These are phyloP conservation scores for Toxotes lorentzi DNA, from an alignment of 2,797 vertebrate genomes.

Conservation along the genomic window DNA sequence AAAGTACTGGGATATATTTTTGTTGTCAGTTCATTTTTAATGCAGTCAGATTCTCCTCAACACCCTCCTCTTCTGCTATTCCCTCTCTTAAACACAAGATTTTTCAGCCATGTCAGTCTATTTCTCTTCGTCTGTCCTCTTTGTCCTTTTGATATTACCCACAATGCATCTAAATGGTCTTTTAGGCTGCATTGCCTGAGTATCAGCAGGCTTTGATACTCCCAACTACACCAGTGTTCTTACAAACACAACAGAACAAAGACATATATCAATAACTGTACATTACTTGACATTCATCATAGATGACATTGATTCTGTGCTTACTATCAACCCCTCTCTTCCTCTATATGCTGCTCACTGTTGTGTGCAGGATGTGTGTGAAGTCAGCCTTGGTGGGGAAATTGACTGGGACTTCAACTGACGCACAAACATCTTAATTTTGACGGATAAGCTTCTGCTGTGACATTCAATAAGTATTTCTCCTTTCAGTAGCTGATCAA, in stretches of 20 bases:
- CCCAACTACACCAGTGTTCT: not conserved
- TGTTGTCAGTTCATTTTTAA: conserved; percentile 58
- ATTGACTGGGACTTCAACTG: conserved; percentile 38
- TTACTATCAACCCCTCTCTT: conserved; percentile 45
- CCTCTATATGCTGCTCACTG: conserved; percentile 18
- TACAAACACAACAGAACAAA: conserved; percentile 24
- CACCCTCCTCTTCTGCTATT: conserved; percentile 11
- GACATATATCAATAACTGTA: conserved; percentile 30
- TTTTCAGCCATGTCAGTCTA: not conserved
- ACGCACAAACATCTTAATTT: conserved; percentile 48
- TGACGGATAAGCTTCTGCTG: conserved; percentile 25
- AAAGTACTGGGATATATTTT: conserved; percentile 59
- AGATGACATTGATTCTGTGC: conserved; percentile 32
- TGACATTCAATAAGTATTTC: conserved; percentile 22
- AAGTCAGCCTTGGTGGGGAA: conserved; percentile 31
- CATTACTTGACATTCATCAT: conserved; percentile 44
- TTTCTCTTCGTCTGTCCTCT: conserved; percentile 11
- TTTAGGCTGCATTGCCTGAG: not conserved
- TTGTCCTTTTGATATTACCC: conserved; percentile 15
- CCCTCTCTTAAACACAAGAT: conserved; percentile 1
- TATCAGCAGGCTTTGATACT: conserved; percentile 7
- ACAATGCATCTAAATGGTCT: conserved; percentile 12
- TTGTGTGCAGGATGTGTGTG: conserved; percentile 20
- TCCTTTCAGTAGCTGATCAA: conserved; percentile 27
- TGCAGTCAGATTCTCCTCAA: conserved; percentile 53